phyloP scores from a whole-genome alignment of 2,888 invertebrate species.

The Itoplectis maculator region DNA sequence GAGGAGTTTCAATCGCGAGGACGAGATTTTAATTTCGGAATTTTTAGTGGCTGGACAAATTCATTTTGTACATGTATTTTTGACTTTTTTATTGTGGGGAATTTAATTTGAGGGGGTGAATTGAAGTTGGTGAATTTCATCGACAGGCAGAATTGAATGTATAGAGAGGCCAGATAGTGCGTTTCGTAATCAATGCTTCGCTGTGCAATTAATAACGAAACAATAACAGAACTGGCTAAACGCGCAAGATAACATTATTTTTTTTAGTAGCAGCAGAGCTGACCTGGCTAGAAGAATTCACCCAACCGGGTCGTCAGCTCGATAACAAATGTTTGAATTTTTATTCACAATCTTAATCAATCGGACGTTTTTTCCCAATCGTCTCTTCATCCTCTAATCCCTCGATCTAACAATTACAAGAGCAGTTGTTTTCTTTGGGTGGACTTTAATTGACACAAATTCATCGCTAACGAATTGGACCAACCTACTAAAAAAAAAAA shows the following conservation, averaged over 20 bases:
- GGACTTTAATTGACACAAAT: slow-evolving; percentile 85
- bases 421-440: slow-evolving; percentile 79
- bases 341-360: slow-evolving; percentile 4
- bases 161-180: too few relatives aligned
- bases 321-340: slow-evolving; percentile 7
- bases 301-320: background rate
- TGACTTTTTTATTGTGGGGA: too few relatives aligned
- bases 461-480: slow-evolving; percentile 71
- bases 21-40: background rate
- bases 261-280: background rate
- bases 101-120: too few relatives aligned
- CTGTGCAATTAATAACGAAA: too few relatives aligned
- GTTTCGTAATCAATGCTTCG: slow-evolving; percentile 49
- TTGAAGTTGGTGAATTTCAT: too few relatives aligned
- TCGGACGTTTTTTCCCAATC: slow-evolving; percentile 5
- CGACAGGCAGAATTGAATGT: too few relatives aligned
- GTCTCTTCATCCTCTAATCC: slow-evolving; percentile 21
- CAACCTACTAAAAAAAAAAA: slow-evolving; percentile 48
- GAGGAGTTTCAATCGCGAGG: background rate
- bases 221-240: background rate
- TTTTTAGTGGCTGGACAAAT: background rate
- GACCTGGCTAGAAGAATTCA: background rate
- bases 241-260: background rate
- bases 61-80: background rate
- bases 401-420: slow-evolving; percentile 48